phyloP scores from a whole-genome alignment of 2,888 invertebrate species.

The Orthosia gothica region DNA sequence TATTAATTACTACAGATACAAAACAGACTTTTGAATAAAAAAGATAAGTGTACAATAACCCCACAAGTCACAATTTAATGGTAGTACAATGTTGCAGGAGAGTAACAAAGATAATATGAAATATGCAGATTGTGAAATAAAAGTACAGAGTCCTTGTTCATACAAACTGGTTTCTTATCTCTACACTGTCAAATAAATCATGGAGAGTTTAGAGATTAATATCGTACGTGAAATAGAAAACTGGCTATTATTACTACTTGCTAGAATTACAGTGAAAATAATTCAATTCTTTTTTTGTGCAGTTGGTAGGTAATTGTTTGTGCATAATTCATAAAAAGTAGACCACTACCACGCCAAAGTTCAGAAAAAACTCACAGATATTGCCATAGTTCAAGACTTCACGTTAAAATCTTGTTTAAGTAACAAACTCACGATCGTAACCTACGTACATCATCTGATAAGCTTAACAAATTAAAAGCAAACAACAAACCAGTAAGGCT shows the following conservation, averaged over 20 bases:
- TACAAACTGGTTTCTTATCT: conserved; percentile 44
- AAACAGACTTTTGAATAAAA: conserved; percentile 28
- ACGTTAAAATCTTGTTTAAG: no score
- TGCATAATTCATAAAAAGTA: no score
- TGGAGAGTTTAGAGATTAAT: no score
- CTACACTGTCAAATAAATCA: conserved; percentile 36
- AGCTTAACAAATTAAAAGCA: conserved; percentile 1
- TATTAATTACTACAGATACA: conserved; percentile 18
- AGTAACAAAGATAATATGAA: conserved; percentile 40
- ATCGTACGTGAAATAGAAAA: no score
- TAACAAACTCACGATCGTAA: no score
- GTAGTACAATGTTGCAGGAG: conserved; percentile 22
- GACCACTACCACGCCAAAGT: no score
- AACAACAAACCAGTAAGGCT: conserved; percentile 17
- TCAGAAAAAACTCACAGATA: background rate
- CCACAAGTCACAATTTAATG: conserved; percentile 5
- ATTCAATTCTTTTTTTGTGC: no score
- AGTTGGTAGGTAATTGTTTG: no score
- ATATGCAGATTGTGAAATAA: conserved; percentile 23
- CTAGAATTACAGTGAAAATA: no score
- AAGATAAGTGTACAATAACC: conserved; percentile 33
- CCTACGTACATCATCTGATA: conserved; percentile 13
- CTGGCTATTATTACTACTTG: no score
- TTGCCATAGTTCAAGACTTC: background rate
- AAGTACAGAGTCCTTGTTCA: conserved; percentile 36